Evolutionary conservation across 2,888 invertebrate species (phyloP).

Genomic region (Drosophila histrio): DNA sequence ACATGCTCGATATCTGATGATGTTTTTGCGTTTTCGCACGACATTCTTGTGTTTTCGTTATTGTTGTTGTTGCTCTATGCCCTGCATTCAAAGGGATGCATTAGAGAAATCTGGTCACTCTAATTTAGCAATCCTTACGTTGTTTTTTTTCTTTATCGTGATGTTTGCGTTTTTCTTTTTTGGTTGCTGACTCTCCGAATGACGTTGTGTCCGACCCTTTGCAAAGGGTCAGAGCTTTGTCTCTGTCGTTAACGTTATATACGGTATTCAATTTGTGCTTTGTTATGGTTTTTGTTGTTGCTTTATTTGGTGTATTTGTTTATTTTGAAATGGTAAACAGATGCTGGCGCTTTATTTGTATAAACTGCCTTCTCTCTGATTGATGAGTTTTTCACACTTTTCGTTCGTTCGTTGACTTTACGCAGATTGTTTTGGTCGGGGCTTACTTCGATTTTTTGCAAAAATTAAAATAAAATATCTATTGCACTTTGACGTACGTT

Average conservation of each 20-base stretch:
- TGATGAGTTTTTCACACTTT: constrained; percentile 32
- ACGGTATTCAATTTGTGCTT: constrained; percentile 23
- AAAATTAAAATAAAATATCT: constrained; percentile 44
- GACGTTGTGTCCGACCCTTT: constrained; percentile 12
- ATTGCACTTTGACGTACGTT: constrained; percentile 54
- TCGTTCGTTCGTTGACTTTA: constrained; percentile 56
- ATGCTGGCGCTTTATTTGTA: constrained; percentile 61
- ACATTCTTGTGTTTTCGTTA: constrained; percentile 84
- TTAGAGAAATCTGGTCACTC: constrained; percentile 48
- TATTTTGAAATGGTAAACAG: constrained; percentile 62
- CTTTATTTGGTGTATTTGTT: constrained; percentile 55
- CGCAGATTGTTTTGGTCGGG: constrained; percentile 42
- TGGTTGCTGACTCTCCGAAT: too few relatives aligned
- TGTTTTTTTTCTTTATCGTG: constrained; percentile 21
- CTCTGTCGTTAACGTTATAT: constrained; percentile 27
- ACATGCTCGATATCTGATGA: constrained; percentile 88
- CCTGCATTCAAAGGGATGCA: constrained; percentile 49
- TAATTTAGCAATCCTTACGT: constrained; percentile 29
- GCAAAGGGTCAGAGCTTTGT: constrained; percentile 4
- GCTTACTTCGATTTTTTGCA: constrained; percentile 53
- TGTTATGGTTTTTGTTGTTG: constrained; percentile 37
- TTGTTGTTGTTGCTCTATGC: constrained; percentile 18
- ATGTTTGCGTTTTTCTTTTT: constrained; percentile 14
- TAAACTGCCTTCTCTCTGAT: constrained; percentile 34
- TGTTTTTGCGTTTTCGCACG: constrained; percentile 88